Evolutionary conservation across 1,140 invertebrate genomes (phyloP).

Genomic region (Penaeus chinensis): DNA sequence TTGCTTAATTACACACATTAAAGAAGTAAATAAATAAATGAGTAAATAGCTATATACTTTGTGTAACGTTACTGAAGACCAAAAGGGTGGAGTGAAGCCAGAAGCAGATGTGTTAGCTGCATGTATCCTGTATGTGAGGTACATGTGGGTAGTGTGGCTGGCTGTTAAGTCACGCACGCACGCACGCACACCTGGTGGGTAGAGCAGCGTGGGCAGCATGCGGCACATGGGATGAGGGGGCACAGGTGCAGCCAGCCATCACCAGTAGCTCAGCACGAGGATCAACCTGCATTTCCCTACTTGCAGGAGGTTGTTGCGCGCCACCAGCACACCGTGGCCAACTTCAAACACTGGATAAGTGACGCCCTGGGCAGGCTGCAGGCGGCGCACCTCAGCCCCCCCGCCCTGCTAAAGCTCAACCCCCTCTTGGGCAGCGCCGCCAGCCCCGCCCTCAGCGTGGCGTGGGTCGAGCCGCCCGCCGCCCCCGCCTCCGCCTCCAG

Average conservation of each 20-base stretch:
- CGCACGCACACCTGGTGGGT: not conserved
- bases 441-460: slow-evolving; percentile 44
- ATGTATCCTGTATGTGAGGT: slow-evolving; percentile 21
- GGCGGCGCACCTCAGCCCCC: slow-evolving; percentile 44
- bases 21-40: too few relatives aligned
- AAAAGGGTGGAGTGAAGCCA: not conserved
- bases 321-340: slow-evolving; percentile 46
- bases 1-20: too few relatives aligned
- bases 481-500: slow-evolving; percentile 30
- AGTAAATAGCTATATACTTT: too few relatives aligned
- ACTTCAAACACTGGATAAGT: slow-evolving; percentile 59
- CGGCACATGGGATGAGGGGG: slow-evolving; percentile 29
- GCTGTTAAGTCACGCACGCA: slow-evolving; percentile 7
- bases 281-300: slow-evolving; percentile 50
- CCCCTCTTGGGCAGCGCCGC: slow-evolving; percentile 41
- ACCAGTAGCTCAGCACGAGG: slow-evolving; percentile 45
- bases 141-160: not conserved
- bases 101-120: slow-evolving; percentile 3
- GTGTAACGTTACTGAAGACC: too few relatives aligned
- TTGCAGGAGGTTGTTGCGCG: slow-evolving; percentile 52
- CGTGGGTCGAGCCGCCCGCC: slow-evolving; percentile 36
- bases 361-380: slow-evolving; percentile 54
- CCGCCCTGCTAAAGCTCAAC: slow-evolving; percentile 49
- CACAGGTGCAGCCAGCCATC: not conserved
- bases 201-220: slow-evolving; percentile 32